Evolutionary conservation across 2,888 invertebrate genomes (phyloP).

Genomic region (Oxyteleia sp.): DNA sequence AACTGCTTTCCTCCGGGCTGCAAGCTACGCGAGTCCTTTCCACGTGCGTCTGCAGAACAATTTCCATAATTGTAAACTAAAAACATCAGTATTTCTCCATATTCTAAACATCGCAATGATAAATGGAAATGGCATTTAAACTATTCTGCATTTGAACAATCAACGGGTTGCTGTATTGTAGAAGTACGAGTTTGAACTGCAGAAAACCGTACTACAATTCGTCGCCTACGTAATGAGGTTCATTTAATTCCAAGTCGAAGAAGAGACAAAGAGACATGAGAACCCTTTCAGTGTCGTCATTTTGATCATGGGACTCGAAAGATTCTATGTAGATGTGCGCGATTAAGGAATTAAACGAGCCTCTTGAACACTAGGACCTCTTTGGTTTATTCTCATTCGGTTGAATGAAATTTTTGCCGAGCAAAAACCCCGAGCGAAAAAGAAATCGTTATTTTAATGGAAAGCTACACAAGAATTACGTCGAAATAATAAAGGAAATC

Average conservation of each 20-base stretch:
- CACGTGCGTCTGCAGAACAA: not conserved
- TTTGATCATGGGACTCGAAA: conserved; percentile 77
- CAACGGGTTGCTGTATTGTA: conserved; percentile 53
- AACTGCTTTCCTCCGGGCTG: not conserved
- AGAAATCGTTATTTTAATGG: conserved; percentile 50
- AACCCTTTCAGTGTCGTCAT: conserved; percentile 79
- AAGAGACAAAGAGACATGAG: conserved; percentile 79
- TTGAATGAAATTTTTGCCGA: conserved; percentile 80
- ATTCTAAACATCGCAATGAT: conserved; percentile 20
- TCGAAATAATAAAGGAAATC: conserved; percentile 54
- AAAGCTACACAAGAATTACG: conserved; percentile 16
- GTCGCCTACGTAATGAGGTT: conserved; percentile 78
- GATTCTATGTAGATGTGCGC: conserved; percentile 82
- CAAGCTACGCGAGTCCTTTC: too few relatives aligned
- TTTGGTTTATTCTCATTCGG: conserved; percentile 77
- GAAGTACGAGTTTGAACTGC: conserved; percentile 40
- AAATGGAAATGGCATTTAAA: conserved; percentile 39
- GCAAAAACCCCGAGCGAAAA: conserved; percentile 74
- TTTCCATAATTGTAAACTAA: conserved; percentile 5
- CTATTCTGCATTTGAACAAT: conserved; percentile 39
- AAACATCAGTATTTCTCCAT: not conserved
- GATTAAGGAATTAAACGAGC: conserved; percentile 80
- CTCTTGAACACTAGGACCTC: conserved; percentile 74
- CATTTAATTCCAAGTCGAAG: conserved; percentile 79
- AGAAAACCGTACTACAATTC: conserved; percentile 62